Evolutionary conservation across 2,888 invertebrate genomes (phyloP).

Genomic region (Acanthopleura granulata): DNA sequence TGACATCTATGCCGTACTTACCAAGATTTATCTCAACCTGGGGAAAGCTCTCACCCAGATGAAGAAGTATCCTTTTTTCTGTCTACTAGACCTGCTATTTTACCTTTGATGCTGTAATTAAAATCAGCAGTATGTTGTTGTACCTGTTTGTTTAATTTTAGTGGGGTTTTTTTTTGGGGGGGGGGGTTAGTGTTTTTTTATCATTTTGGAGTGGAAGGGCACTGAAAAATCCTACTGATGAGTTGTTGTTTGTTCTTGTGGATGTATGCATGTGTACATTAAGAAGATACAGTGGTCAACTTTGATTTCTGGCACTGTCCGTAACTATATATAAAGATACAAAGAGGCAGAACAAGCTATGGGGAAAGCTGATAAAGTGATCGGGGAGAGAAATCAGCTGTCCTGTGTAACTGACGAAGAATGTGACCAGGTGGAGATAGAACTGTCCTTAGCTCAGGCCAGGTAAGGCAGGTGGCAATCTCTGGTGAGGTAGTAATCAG

Average conservation of each 20-base stretch:
- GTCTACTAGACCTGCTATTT: neutral
- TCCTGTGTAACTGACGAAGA: constrained; percentile 55
- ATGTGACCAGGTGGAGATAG: constrained; percentile 59
- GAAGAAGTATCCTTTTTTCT: constrained; percentile 56
- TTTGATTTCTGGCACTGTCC: too few relatives aligned
- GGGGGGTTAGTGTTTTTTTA: too few relatives aligned
- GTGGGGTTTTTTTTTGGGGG: too few relatives aligned
- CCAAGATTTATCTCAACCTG: constrained; percentile 56
- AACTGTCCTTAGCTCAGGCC: constrained; percentile 52
- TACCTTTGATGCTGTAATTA: too few relatives aligned
- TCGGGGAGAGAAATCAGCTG: constrained; percentile 52
- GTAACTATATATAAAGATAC: constrained; percentile 30
- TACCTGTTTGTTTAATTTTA: too few relatives aligned
- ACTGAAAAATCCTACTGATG: too few relatives aligned
- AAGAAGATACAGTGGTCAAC: too few relatives aligned
- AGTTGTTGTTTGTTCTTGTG: too few relatives aligned
- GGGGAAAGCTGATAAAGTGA: constrained; percentile 56
- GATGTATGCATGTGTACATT: too few relatives aligned
- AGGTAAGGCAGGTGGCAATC: constrained; percentile 40
- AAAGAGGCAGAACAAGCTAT: constrained; percentile 58
- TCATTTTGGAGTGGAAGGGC: too few relatives aligned
- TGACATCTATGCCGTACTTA: constrained; percentile 53
- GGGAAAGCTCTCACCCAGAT: constrained; percentile 52
- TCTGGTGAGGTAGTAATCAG: too few relatives aligned
- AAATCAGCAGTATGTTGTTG: too few relatives aligned